Base-by-base conservation (phyloP, 1,140 invertebrate species). In the Meloidogyne chitwoodi region DNA sequence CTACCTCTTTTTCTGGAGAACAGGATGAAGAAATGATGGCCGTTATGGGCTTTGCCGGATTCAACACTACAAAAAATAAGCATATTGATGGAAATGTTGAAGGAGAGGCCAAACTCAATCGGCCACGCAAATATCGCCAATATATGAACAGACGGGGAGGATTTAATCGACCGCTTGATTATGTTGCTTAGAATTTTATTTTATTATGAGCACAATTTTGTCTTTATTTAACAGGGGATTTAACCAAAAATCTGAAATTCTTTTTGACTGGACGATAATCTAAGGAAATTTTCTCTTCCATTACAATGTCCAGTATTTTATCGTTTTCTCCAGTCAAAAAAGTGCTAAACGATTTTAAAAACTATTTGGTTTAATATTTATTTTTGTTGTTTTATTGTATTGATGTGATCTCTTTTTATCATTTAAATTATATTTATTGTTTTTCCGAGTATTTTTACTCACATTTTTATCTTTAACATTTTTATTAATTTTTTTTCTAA, bases 121-220 rank as follows among this genome's bases (percentile, higher is more conserved):
- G 96, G 68, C 97, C 97, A 90, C 90, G 96, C 84, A 95, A 96
- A 89, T 98, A 98, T 81, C 88, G 95, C 76, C 96, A 99, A 89
- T 99, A 99, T 85, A 99, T 99, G 96, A 99, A 99, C 88, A 91
- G 96, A 75, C 95, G 96, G 89, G 96, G 96, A 26, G 96, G 96
- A 75, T 99, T 99, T 89, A 99, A 99, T 88, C 91, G 96, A 86
- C 96, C 96, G 48, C 89, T 99, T 68, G 96, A 99, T 89, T 87
- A 85, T 70, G 81, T 86, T 70, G 82, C 85, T n/a, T 86, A 68
- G 14, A n/a, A 56, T 8, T n/a, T n/a, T 56, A n/a, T n/a, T n/a
- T 8, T 16, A 19, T 48, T 48, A 10, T 8, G 48, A 5, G 48
- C 48, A n/a, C 48, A n/a, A 8, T 8, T n/a, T 56, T 56, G 16